Evolutionary conservation across 1,140 invertebrate genomes (phyloP), one percentile per base, ranked within the genome.

Genomic region (Marisa cornuarietis): DNA sequence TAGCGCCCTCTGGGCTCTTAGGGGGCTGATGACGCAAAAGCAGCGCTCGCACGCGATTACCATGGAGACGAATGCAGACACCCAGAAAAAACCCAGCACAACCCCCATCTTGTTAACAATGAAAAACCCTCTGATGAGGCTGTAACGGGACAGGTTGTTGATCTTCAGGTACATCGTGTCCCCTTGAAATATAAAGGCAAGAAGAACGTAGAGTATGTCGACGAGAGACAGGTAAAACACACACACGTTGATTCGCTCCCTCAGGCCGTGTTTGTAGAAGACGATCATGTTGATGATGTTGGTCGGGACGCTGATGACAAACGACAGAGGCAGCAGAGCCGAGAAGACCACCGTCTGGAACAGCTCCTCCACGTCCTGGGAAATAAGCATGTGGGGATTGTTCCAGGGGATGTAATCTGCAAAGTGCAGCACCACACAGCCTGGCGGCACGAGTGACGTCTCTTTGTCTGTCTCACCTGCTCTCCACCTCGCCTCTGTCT

Each of bases 271-370:
- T 62, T 75, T 75, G 58, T 11, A 62, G 54, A 63, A 75, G 54
- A 75, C 73, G 54, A 75, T 13, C 73, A 75, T 75, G 58, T 31
- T 75, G n/a, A 75, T 54, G 54, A 63, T 62, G 73, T 75, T 75
- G 26, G 51, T 58, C n/a, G 58, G 54, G 13, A 42, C 13, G 26
- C 72, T 75, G 54, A 58, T 74, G 52, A 52, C 24, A 54, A 74
- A 74, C 4, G 54, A 54, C n/a, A 74, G 24, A 18, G 72, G 72
- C 10, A 74, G 72, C 7, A 74, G 13, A n/a, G 54, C 26, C 18
- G 14, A 49, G 54, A 24, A n/a, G 22, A 74, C 72, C 7, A n/a
- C 52, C 20, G 20, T 74, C 49, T 74, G 49, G 16, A 74, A 26
- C n/a, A 22, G 14, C 18, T 14, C 49, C 26, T 52, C 49, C 72